Evolutionary conservation across 2,888 invertebrate species (phyloP), one percentile per base, ranked within the genome.

Genomic region (Clepsis dumicolana): DNA sequence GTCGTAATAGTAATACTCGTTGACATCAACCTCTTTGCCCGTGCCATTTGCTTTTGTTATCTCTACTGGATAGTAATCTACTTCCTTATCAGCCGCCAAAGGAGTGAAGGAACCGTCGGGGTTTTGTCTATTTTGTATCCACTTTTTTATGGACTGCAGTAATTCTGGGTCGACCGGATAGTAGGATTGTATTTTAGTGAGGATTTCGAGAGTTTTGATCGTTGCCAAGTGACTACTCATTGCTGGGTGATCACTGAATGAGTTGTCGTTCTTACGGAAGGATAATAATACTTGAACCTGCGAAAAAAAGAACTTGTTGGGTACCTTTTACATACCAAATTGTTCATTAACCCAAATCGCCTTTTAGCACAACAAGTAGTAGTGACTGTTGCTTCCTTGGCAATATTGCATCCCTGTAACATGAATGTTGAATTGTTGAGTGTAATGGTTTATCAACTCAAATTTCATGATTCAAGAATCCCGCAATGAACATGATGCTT

Each of bases 231-330:
- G 95, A 73, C 95, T 95, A 67, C 94, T 94, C 78, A 95, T 90
- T 75, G 94, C 94, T 71, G 94, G 95, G 71, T 95, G 95, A 67
- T 96, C 95, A 66, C 95, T 95, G 81, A 96, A 96, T 0, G 95
- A 95, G 74, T 95, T 95, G 80, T 96, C 95, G n/a, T 85, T 91
- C 80, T 95, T 95, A 8, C 95, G 91, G 84, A 95, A 96, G 0
- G 95, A 94, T 1, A 96, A 84, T 5, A 96, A 90, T 0, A 94
- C 89, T 89, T 96, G 95, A 1, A 95, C 94, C 94, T 95, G 87
- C 25, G 90, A 52, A 32, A 18, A 69, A n/a, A n/a, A n/a, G 5
- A n/a, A 14, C 4, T 38, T n/a, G n/a, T n/a, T n/a, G n/a, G n/a
- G n/a, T n/a, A n/a, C n/a, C n/a, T n/a, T n/a, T n/a, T n/a, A n/a